Evolutionary conservation across 2,113 vertebrate genomes (phyloP).

Genomic region (Paradoxurus hermaphroditus): DNA sequence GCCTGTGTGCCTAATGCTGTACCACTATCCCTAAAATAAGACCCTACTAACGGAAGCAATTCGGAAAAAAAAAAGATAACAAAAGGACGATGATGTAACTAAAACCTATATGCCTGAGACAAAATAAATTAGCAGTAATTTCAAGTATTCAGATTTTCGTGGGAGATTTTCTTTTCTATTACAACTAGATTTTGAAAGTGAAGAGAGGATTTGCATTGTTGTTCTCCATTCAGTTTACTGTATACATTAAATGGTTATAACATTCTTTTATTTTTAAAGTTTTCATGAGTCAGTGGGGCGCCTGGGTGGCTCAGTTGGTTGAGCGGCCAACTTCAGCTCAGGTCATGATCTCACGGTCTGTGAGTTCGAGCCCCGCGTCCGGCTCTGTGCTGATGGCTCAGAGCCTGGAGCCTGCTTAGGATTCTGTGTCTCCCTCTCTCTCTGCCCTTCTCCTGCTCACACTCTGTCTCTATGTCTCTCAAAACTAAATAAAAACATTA

Average conservation of each 20-base stretch:
- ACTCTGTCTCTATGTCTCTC: too few relatives aligned
- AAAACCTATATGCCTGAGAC: background rate
- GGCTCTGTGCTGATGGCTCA: too few relatives aligned
- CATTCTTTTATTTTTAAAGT: background rate
- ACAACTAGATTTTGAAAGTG: background rate
- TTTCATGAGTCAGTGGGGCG: background rate
- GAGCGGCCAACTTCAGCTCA: too few relatives aligned
- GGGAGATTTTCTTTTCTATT: background rate
- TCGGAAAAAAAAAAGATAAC: background rate
- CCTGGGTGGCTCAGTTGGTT: too few relatives aligned
- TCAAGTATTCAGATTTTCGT: background rate
- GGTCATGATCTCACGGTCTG: too few relatives aligned
- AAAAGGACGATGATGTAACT: background rate
- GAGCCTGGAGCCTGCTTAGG: too few relatives aligned
- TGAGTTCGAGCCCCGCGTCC: too few relatives aligned
- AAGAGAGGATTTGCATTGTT: background rate
- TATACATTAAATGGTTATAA: background rate
- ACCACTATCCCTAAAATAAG: background rate
- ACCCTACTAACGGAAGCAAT: background rate
- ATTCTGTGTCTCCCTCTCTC: too few relatives aligned
- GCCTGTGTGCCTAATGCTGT: background rate
- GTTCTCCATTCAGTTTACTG: background rate
- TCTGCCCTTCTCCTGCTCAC: too few relatives aligned
- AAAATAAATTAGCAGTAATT: slow-evolving; percentile 3
- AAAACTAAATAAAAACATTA: too few relatives aligned